phyloP scores from a whole-genome alignment of 1,140 invertebrate genomes.

The Coenobita brevimanus region DNA sequence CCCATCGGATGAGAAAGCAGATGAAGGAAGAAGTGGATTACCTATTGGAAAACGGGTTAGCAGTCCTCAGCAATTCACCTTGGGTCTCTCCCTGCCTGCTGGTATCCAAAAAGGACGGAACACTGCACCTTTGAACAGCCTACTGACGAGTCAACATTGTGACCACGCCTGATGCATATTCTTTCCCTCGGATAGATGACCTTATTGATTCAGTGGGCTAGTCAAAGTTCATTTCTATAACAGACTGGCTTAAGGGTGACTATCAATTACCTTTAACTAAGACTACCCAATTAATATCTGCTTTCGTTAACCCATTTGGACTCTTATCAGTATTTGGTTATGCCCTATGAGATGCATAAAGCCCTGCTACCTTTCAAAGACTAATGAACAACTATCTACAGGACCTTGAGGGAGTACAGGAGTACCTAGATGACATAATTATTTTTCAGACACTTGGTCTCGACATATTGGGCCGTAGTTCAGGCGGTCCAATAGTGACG shows the following conservation, averaged over 20 bases:
- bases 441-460: not conserved
- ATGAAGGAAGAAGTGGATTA: slow-evolving; percentile 2
- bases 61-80: not conserved
- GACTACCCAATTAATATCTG: not conserved
- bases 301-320: slow-evolving; percentile 7
- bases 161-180: not conserved
- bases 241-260: no score
- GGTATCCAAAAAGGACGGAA: no score
- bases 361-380: not conserved
- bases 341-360: not conserved
- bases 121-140: no score
- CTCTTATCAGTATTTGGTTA: slow-evolving; percentile 17
- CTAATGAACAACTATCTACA: not conserved
- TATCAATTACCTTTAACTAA: no score
- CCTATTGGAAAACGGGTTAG: not conserved
- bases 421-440: not conserved
- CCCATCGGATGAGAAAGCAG: not conserved
- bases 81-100: not conserved
- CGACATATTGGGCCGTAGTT: no score
- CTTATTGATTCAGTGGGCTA: no score
- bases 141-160: not conserved
- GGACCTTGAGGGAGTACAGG: not conserved
- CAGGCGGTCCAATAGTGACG: no score
- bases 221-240: no score
- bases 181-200: no score